Conservation (phyloP, 2,797 vertebrate species). For the Phalloptychus januarius region DNA sequence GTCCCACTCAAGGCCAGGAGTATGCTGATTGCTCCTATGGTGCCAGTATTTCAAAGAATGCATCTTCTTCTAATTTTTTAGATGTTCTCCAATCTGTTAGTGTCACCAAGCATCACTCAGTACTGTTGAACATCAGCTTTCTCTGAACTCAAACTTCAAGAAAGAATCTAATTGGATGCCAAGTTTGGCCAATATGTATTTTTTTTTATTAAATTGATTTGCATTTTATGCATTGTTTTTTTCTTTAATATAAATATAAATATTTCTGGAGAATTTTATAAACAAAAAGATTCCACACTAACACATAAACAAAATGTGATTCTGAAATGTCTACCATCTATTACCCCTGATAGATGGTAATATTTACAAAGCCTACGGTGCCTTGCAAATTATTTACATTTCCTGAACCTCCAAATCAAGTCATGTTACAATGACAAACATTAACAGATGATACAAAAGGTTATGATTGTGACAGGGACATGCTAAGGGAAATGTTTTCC, state of each 20-base stretch:
- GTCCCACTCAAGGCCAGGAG: not conserved
- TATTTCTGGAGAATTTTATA: not conserved
- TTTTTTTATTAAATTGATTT: not conserved
- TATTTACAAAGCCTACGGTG: too few species aligned
- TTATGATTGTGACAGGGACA: not conserved
- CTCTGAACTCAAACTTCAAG: not conserved
- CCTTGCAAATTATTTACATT: not conserved
- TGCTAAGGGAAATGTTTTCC: not conserved
- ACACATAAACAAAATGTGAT: not conserved
- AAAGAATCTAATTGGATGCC: not conserved
- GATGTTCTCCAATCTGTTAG: not conserved
- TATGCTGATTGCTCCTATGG: not conserved
- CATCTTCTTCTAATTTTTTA: not conserved
- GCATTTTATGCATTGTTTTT: not conserved
- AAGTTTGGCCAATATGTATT: not conserved
- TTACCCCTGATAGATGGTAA: too few species aligned
- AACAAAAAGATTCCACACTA: not conserved
- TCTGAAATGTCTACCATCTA: not conserved
- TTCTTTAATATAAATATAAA: not conserved
- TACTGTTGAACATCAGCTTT: not conserved
- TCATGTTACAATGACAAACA: not conserved
- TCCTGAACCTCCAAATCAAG: not conserved
- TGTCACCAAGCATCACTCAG: not conserved
- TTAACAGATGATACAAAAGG: not conserved
- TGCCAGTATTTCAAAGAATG: not conserved